Base-by-base conservation (phyloP, 2,797 vertebrate species). In the Bufotes viridis region DNA sequence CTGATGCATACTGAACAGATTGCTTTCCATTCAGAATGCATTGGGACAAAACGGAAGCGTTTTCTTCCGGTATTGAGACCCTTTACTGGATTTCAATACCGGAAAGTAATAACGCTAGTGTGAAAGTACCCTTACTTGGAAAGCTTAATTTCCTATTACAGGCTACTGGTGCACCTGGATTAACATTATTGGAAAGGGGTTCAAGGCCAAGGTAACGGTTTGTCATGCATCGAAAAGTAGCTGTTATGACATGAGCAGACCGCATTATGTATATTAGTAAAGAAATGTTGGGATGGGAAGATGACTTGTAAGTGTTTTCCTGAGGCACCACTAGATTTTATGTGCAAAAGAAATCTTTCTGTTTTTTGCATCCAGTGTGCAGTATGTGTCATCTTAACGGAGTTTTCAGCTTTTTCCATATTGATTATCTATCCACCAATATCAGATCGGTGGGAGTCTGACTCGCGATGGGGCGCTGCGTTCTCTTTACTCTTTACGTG, bases 101-200 rank as follows among this genome's bases (percentile, higher is more conserved):
- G n/a, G n/a, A n/a, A n/a, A n/a, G n/a, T n/a, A n/a, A n/a, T n/a
- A n/a, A n/a, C n/a, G n/a, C n/a, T n/a, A n/a, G n/a, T n/a, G n/a
- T n/a, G n/a, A n/a, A n/a, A n/a, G n/a, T n/a, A n/a, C n/a, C n/a
- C n/a, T n/a, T 53, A 53, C 75, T 78, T 78, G 75, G 75, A 78
- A 78, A 78, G 75, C 51, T 78, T 78, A 55, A 78, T 78, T 78
- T 78, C 75, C 75, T 55, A 78, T 78, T 78, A 55, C 75, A 55
- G 75, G 55, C 75, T 55, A 22, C 49, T 75, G 55, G 75, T 55
- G 75, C 75, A 78, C 57, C 79, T 60, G 79, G 57, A 61, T 81
- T 81, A 60, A 81, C 34, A 61, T 81, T 63, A 61, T 42, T 34
- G 14, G 22, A 42, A 81, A 63, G 6, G 79, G 79, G 15, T 22